phyloP scores from a whole-genome alignment of 2,797 vertebrate species.

The Enteromius radiatus region DNA sequence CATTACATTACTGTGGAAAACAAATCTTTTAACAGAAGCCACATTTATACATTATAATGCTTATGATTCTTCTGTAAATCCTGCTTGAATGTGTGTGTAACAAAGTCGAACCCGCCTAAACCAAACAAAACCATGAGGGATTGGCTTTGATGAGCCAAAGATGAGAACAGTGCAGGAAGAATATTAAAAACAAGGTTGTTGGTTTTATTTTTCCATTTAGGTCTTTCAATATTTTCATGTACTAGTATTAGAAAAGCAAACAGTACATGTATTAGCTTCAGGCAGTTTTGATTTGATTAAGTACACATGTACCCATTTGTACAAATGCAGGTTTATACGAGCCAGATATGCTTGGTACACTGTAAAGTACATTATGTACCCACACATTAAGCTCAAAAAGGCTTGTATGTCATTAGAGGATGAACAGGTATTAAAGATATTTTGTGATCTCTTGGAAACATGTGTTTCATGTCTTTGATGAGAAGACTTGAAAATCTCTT shows the following conservation, averaged over 20 bases:
- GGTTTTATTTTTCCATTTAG: background rate
- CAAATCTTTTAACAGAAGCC: background rate
- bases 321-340: constrained; percentile 7
- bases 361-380: constrained; percentile 12
- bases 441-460: background rate
- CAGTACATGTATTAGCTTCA: background rate
- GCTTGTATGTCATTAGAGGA: background rate
- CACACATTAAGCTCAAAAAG: background rate
- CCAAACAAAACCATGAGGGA: background rate
- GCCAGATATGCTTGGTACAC: background rate
- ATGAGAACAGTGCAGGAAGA: background rate
- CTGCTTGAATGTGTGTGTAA: background rate
- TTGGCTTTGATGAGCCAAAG: constrained; percentile 1
- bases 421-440: constrained; percentile 13
- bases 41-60: background rate
- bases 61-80: background rate
- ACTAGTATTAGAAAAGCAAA: constrained; percentile 8
- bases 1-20: background rate
- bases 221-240: background rate
- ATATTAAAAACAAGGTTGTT: background rate
- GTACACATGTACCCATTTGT: constrained; percentile 18
- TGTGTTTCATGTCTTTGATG: background rate
- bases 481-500: background rate
- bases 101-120: background rate
- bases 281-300: constrained; percentile 11